Evolutionary conservation across 2,113 vertebrate genomes (phyloP), one percentile per base, ranked within the genome.

Genomic region (Hemiprocne comata): DNA sequence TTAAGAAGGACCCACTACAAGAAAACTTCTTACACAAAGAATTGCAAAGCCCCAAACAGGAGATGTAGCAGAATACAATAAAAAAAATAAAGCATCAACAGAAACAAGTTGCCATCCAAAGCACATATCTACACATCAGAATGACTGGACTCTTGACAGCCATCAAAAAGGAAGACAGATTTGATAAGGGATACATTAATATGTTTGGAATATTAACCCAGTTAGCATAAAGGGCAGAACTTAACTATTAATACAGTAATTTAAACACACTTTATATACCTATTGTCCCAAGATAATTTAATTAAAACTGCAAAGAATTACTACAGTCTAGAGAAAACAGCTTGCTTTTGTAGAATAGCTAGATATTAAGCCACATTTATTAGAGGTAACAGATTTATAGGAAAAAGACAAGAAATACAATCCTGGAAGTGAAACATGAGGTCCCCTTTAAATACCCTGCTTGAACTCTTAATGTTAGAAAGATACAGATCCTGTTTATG

Each of bases 1-100:
- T 74, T 20, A 31, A 34, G 21, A 84, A 40, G 18, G 14, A 31
- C 33, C 29, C 26, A 9, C 44, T 33, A 25, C 19, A 61, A 73
- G 10, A 54, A 62, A 44, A 4, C 11, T 42, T n/a, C n/a, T 65
- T n/a, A 57, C 24, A 71, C 3, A 51, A 48, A 58, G 19, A 76
- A 67, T 3, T 75, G 11, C 23, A 75, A 74, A 60, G 34, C 7
- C 53, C 77, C 26, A 34, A 70, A 53, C 7, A 83, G 29, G 24
- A 71, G 20, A 58, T 0, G 0, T 1, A 91, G 15, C 20, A 77
- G 38, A 93, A 58, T 15, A 64, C 0, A 21, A 0, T 4, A 33
- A 78, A 57, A 55, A 77, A 82, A 65, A 36, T 15, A 72, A 48
- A 86, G 25, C 16, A 83, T 44, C 54, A 87, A 24, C 1, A 2